These are phyloP conservation scores for Porites rus DNA, from an alignment of 92 coral and sea anemone genomes.

Conservation along the genomic window DNA sequence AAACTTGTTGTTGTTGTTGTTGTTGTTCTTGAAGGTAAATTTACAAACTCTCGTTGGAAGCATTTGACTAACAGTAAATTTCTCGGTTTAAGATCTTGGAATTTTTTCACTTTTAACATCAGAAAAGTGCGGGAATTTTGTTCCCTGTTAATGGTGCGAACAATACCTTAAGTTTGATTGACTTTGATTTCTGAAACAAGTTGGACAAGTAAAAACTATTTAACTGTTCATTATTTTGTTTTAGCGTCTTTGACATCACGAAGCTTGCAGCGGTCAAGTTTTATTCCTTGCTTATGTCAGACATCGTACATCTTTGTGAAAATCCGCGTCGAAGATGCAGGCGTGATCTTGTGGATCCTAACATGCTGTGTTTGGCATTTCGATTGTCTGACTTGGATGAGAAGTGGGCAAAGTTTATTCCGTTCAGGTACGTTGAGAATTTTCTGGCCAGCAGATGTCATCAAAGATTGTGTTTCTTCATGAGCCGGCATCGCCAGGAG, in stretches of 20 bases:
- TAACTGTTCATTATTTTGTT: neutral
- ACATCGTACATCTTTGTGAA: constrained; percentile 73
- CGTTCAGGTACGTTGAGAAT: constrained; percentile 62
- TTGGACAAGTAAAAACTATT: too few species aligned
- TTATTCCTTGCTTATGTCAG: constrained; percentile 87
- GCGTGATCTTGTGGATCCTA: constrained; percentile 71
- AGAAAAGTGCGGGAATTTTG: too few species aligned
- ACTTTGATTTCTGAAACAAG: neutral
- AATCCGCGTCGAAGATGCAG: constrained; percentile 59
- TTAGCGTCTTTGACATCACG: constrained; percentile 85
- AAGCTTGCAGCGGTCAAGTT: constrained; percentile 79
- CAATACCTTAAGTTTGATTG: neutral
- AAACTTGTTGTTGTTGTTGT: too few species aligned
- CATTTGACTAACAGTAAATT: too few species aligned
- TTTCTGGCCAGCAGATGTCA: neutral
- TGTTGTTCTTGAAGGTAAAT: too few species aligned
- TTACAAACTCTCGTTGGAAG: too few species aligned
- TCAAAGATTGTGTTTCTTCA: neutral
- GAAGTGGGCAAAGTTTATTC: constrained; percentile 80
- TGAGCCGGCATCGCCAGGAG: too few species aligned
- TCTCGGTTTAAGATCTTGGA: too few species aligned
- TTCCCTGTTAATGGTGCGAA: neutral
- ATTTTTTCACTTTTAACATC: too few species aligned
- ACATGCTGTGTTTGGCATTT: constrained; percentile 86
- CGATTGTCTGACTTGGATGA: constrained; percentile 87